Base-by-base conservation (phyloP, 2,113 vertebrate genomes). In the Gadus chalcogrammus region DNA sequence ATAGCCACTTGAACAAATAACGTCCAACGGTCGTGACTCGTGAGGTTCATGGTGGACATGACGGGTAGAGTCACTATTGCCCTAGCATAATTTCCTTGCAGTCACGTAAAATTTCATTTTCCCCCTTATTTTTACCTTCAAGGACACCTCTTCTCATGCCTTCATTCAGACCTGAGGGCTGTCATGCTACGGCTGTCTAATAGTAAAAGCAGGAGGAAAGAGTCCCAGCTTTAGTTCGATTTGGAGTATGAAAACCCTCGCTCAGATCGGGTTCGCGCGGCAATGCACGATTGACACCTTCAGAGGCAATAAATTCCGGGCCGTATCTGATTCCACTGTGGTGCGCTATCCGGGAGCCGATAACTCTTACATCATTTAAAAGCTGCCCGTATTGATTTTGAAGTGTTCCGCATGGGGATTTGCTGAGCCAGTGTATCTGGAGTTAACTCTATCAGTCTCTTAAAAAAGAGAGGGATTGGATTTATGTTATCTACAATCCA, bases 361-460 rank as follows among this genome's bases (percentile, higher is more conserved):
- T 83, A 77, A 80, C 85, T 82, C 81, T 83, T 83, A 67, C 75
- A 80, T 88, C 65, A 84, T 84, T 85, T 84, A 75, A 77, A 85
- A 75, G 75, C 75, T 0, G 15, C 68, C 59, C 0, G 22, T 82
- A 88, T 90, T 75, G 89, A 91, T 90, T 84, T 78, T 73, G 65
- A 84, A 81, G 79, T 56, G 71, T 66, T 67, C 67, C 68, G 42
- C 68, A 61, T 63, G 65, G 20, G 82, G 83, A 81, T 81, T 76
- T 87, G 79, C 88, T 85, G 84, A 89, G 84, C 74, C 66, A 71
- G 79, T 79, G 66, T 72, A 53, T 89, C 69, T 81, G 80, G 68
- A 88, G 73, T 88, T 79, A 83, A 87, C 74, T 80, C 78, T 78
- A 73, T 85, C 82, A 79, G 63, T 74, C 61, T 75, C 68, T 82